These are phyloP conservation scores for Disparrhopalites patrizii DNA, from an alignment of 2,888 invertebrate genomes.

Conservation along the genomic window DNA sequence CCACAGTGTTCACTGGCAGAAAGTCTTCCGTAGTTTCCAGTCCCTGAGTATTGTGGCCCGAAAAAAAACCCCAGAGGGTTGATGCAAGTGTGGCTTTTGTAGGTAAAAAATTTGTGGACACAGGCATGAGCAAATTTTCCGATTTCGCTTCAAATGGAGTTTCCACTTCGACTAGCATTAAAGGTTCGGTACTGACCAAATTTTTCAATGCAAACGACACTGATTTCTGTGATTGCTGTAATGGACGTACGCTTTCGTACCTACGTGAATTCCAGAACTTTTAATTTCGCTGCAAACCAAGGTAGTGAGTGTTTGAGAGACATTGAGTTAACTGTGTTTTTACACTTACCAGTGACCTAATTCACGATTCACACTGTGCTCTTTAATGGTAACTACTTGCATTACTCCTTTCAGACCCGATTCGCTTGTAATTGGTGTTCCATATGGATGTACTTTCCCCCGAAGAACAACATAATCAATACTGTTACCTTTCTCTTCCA, in stretches of 20 bases:
- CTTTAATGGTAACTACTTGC: slow-evolving; percentile 44
- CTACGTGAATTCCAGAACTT: slow-evolving; percentile 17
- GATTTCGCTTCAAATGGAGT: slow-evolving; percentile 40
- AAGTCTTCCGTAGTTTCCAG: slow-evolving; percentile 46
- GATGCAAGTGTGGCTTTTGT: slow-evolving; percentile 36
- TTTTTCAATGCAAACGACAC: slow-evolving; percentile 43
- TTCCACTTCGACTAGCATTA: slow-evolving; percentile 37
- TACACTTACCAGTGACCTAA: slow-evolving; percentile 45
- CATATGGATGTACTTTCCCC: slow-evolving; percentile 36
- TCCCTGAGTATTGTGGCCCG: slow-evolving; percentile 44
- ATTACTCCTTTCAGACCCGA: slow-evolving; percentile 43
- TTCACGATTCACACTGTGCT: slow-evolving; percentile 42
- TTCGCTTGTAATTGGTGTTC: slow-evolving; percentile 37
- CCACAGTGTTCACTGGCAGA: slow-evolving; percentile 41
- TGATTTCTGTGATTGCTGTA: slow-evolving; percentile 42
- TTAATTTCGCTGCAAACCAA: background rate
- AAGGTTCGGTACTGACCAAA: slow-evolving; percentile 1
- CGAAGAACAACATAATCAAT: slow-evolving; percentile 38
- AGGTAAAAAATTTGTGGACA: slow-evolving; percentile 45
- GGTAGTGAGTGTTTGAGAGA: too few species aligned
- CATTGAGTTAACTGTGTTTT: too few species aligned
- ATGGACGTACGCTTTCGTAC: slow-evolving; percentile 42
- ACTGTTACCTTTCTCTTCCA: slow-evolving; percentile 24
- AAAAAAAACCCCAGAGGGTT: slow-evolving; percentile 46
- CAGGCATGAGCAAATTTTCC: slow-evolving; percentile 41